Evolutionary conservation across 2,113 vertebrate species (phyloP).

Genomic region (Ptilorrhoa leucosticta): DNA sequence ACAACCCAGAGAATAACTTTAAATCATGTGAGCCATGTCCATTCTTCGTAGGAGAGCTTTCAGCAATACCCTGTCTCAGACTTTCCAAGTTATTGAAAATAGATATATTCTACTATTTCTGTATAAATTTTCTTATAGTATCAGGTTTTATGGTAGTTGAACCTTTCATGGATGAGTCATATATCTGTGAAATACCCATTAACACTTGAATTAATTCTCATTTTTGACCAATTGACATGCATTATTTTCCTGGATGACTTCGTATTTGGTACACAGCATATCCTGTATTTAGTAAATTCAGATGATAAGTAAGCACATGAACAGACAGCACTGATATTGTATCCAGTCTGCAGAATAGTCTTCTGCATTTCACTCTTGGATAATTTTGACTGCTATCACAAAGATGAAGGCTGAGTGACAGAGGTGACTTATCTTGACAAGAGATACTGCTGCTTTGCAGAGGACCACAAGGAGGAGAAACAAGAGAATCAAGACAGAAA

Average conservation of each 20-base stretch:
- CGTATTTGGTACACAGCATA: neutral
- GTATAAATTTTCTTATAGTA: neutral
- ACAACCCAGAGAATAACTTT: neutral
- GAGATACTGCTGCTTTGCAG: neutral
- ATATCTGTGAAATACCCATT: neutral
- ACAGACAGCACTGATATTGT: neutral
- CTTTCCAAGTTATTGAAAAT: neutral
- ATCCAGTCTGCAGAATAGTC: neutral
- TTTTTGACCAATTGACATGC: neutral
- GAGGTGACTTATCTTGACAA: neutral
- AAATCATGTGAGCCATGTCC: neutral
- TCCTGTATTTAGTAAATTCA: neutral
- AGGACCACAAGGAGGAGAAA: neutral
- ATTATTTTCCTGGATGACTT: neutral
- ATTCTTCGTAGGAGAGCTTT: neutral
- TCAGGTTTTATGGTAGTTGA: neutral
- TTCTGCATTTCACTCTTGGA: neutral
- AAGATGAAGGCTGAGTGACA: neutral
- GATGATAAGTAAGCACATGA: neutral
- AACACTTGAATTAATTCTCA: neutral
- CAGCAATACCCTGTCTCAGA: neutral
- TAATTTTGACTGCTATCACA: neutral
- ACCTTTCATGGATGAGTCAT: neutral
- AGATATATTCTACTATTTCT: neutral
- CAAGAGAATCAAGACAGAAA: neutral